Conservation (phyloP, 1,140 invertebrate species). For the Penaeus japonicus region DNA sequence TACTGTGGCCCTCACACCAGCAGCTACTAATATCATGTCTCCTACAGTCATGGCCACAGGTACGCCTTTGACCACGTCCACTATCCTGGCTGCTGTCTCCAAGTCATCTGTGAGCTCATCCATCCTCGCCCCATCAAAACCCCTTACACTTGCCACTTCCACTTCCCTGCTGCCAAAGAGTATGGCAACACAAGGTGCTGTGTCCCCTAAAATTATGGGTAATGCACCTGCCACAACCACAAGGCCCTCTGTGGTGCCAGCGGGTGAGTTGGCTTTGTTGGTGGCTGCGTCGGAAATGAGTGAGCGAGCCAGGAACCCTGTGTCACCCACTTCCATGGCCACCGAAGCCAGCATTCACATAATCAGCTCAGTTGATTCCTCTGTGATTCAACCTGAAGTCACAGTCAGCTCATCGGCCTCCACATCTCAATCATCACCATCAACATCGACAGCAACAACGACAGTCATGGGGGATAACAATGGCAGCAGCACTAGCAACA, state of each 20-base stretch:
- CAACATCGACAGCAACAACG: too few species aligned
- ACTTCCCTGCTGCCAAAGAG: neutral
- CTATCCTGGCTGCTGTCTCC: too few species aligned
- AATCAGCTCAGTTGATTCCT: too few species aligned
- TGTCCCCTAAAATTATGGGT: neutral
- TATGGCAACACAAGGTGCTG: neutral
- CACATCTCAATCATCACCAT: too few species aligned
- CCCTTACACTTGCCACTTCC: neutral
- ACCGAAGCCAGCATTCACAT: neutral
- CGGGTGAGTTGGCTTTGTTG: slow-evolving; percentile 31
- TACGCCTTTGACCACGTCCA: too few species aligned
- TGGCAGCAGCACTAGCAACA: neutral
- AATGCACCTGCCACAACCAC: neutral
- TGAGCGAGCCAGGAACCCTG: slow-evolving; percentile 24
- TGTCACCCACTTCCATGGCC: neutral
- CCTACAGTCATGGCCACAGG: too few species aligned
- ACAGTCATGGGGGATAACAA: neutral
- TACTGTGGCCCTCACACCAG: neutral
- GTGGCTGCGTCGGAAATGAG: slow-evolving; percentile 50
- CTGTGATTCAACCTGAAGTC: too few species aligned
- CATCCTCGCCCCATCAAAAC: too few species aligned
- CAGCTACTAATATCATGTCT: neutral
- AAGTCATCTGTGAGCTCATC: too few species aligned
- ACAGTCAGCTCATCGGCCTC: too few species aligned
- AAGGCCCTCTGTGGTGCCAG: neutral